Evolutionary conservation across 2,888 invertebrate species (phyloP).

Genomic region (Rhagium mordax): DNA sequence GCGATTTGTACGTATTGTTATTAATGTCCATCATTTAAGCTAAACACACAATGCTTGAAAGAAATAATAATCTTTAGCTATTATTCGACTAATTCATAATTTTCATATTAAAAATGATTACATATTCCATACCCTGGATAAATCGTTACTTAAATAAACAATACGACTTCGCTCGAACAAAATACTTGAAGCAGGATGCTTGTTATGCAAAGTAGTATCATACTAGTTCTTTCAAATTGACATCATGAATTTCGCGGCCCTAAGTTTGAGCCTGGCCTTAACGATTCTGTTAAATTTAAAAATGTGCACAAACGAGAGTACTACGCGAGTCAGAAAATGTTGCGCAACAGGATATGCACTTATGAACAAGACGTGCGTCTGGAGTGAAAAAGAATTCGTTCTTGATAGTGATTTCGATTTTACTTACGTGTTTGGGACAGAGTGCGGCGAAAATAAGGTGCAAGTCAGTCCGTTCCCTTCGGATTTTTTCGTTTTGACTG

Average conservation of each 20-base stretch:
- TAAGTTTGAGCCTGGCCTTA: not conserved
- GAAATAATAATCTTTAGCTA: too few species aligned
- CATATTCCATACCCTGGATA: not conserved
- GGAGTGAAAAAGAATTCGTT: constrained; percentile 29
- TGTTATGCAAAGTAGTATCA: constrained; percentile 32
- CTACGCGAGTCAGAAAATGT: constrained; percentile 47
- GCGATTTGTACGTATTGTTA: too few species aligned
- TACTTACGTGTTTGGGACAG: constrained; percentile 38
- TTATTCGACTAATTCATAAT: not conserved
- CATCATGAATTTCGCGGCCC: constrained; percentile 25
- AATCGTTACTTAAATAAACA: constrained; percentile 49
- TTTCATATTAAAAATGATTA: not conserved
- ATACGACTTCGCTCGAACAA: constrained; percentile 45
- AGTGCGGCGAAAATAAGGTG: constrained; percentile 33
- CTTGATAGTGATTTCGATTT: constrained; percentile 8
- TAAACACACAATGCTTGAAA: too few species aligned
- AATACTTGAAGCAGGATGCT: constrained; percentile 19
- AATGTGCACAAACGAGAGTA: not conserved
- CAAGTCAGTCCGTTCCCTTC: constrained; percentile 27
- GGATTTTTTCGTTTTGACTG: constrained; percentile 20
- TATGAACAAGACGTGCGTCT: constrained; percentile 45
- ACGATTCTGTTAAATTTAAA: not conserved
- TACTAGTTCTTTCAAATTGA: constrained; percentile 34
- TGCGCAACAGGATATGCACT: constrained; percentile 43
- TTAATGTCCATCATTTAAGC: too few species aligned